Conservation (phyloP, 2,797 vertebrate genomes). For the Chelmon rostratus region DNA sequence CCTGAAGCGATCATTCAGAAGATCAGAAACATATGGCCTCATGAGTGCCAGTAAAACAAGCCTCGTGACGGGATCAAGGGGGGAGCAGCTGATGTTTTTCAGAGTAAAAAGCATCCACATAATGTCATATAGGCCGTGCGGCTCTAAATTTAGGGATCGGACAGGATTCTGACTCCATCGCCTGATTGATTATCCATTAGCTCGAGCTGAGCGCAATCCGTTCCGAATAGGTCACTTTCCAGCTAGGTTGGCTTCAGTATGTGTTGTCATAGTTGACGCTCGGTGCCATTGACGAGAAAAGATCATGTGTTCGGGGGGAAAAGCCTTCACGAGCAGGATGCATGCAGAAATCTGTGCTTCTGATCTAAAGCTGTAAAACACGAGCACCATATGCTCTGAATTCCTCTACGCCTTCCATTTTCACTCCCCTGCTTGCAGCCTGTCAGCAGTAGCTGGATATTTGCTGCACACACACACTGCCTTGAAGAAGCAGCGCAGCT, state of each 20-base stretch:
- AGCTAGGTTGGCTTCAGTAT: not conserved
- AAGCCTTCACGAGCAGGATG: not conserved
- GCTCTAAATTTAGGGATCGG: conserved; percentile 55
- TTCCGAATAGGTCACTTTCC: conserved; percentile 37
- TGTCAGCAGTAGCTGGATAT: conserved; percentile 49
- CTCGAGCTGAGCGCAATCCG: conserved; percentile 40
- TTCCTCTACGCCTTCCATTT: conserved; percentile 29
- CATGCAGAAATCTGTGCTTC: not conserved
- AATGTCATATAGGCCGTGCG: not conserved
- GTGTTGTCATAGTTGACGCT: not conserved
- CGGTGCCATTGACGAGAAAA: too few relatives aligned
- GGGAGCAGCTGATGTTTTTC: conserved; percentile 32
- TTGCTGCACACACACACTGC: conserved; percentile 10
- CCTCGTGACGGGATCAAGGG: conserved; percentile 19
- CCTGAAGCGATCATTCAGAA: too few relatives aligned
- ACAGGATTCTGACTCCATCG: conserved; percentile 26
- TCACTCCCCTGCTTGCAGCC: conserved; percentile 31
- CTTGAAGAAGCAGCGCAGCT: conserved; percentile 42
- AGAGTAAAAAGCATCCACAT: conserved; percentile 2
- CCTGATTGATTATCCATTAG: conserved; percentile 64
- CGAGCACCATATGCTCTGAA: not conserved
- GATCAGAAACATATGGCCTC: conserved; percentile 17
- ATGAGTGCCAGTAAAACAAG: conserved; percentile 27
- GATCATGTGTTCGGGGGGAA: not conserved
- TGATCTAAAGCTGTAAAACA: not conserved